A percentile compares a stretch with the other conserved stretches of the same genome.
Evolutionary conservation across 2,113 vertebrate species (phyloP).

Genomic region (Sylvia atricapilla): DNA sequence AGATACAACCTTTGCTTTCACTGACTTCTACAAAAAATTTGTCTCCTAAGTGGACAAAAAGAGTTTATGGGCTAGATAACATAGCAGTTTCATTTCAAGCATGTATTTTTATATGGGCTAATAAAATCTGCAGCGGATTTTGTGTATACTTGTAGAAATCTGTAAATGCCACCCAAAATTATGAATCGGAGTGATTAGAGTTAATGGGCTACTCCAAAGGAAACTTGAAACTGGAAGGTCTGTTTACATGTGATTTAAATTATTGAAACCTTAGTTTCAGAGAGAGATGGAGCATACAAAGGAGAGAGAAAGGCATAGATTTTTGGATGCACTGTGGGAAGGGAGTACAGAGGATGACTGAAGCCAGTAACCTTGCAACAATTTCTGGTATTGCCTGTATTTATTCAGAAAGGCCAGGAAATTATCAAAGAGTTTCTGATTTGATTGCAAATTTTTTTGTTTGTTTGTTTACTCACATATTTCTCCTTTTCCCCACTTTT

Average conservation of each 20-base stretch:
- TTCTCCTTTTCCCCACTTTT: not conserved
- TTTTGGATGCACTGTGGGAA: not conserved
- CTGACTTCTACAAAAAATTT: conserved; percentile 17
- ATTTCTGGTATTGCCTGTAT: not conserved
- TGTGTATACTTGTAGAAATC: conserved; percentile 40
- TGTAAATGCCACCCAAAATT: conserved; percentile 48
- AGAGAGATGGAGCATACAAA: not conserved
- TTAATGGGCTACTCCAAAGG: conserved; percentile 22
- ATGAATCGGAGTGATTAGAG: conserved; percentile 30
- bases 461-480: not conserved
- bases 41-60: conserved; percentile 18
- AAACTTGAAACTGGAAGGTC: conserved; percentile 5
- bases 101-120: conserved; percentile 59
- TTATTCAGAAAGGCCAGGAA: not conserved
- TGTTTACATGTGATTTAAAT: conserved; percentile 52
- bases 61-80: conserved; percentile 46
- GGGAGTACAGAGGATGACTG: not conserved
- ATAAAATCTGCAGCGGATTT: conserved; percentile 65
- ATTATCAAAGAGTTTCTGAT: not conserved
- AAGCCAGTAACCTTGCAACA: not conserved
- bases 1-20: conserved; percentile 37
- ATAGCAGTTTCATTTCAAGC: conserved; percentile 42
- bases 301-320: not conserved
- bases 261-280: conserved; percentile 42
- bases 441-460: not conserved